Conservation (phyloP, 2,797 vertebrate genomes). For the Pseudochromis fuscus region DNA sequence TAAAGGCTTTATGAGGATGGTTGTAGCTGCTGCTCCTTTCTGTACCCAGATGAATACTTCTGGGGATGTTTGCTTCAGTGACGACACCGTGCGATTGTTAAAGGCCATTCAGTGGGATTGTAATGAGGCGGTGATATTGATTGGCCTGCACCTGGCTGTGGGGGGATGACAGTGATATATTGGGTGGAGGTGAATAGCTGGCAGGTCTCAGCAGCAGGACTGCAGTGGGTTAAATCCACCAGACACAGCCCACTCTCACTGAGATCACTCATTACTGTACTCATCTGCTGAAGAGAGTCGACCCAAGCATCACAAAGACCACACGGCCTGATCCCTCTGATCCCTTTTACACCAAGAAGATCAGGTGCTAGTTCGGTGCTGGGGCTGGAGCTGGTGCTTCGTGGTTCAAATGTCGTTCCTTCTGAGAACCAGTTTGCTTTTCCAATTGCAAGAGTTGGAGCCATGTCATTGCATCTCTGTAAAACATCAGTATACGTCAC, state of each 20-base stretch:
- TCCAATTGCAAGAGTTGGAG: no score
- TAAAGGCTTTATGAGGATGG: neutral
- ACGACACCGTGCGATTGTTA: slow-evolving; percentile 11
- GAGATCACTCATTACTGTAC: neutral
- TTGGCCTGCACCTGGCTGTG: slow-evolving; percentile 47
- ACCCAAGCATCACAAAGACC: neutral
- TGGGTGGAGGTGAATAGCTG: slow-evolving; percentile 48
- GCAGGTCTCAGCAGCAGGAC: slow-evolving; percentile 44
- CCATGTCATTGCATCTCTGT: no score
- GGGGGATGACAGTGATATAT: slow-evolving; percentile 67
- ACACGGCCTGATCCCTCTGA: rapidly evolving
- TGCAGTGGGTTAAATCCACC: slow-evolving; percentile 45
- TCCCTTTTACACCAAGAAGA: no score
- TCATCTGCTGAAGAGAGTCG: neutral
- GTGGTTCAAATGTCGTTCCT: no score
- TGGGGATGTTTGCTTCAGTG: slow-evolving; percentile 1
- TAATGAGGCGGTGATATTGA: slow-evolving; percentile 60
- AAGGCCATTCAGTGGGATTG: slow-evolving; percentile 37
- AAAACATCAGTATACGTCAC: no score
- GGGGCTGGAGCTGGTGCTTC: no score
- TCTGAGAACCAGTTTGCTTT: no score
- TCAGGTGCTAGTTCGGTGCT: no score
- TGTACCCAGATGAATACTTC: neutral
- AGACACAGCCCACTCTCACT: slow-evolving; percentile 36
- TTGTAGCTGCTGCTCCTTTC: neutral